Evolutionary conservation across 2,113 vertebrate species (phyloP), one percentile per base, ranked within the genome.

Genomic region (Calyptomena viridis): DNA sequence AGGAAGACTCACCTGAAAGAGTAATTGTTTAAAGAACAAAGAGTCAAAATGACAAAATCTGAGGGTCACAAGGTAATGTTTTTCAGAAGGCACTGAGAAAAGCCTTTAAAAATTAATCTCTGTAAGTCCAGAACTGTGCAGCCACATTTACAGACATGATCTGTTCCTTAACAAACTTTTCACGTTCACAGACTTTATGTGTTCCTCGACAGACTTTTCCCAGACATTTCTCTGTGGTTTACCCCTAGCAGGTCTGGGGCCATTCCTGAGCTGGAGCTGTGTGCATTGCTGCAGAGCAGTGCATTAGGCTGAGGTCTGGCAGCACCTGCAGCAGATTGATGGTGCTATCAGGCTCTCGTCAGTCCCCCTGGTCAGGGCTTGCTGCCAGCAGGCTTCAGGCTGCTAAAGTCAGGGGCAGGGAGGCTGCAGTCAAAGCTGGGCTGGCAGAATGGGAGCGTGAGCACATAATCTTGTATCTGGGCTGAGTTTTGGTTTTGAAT

Each of bases 281-380:
- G 1, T 3, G 6, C 6, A 5, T n/a, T 27, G 31, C 59, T 31
- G 83, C 76, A 33, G 11, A 33, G 18, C 44, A 9, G 40, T 14
- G 79, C 3, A 1, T 33, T 16, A 5, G 27, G 27, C 19, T 53
- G 68, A 50, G 46, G 35, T 6, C 25, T 40, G 33, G 63, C 5
- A 7, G 44, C 30, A 11, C 39, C 71, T 11, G 20, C 13, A 3
- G 9, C 28, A 39, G 16, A 19, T 14, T 7, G 31, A 50, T 1
- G 22, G 30, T 37, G 35, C n/a, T 6, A 9, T 6, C 2, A 4
- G 56, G 49, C 15, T 80, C 63, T 23, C 1, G 0, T 8, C 31
- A 4, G 35, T 37, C 35, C 59, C 40, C 0, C 0, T 9, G 55
- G 49, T 58, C 62, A 22, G 49, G 56, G 8, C 40, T 23, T 52